phyloP scores from a whole-genome alignment of 53 echinoderm and acorn worm genomes.

The Hippasteria phrygiana region DNA sequence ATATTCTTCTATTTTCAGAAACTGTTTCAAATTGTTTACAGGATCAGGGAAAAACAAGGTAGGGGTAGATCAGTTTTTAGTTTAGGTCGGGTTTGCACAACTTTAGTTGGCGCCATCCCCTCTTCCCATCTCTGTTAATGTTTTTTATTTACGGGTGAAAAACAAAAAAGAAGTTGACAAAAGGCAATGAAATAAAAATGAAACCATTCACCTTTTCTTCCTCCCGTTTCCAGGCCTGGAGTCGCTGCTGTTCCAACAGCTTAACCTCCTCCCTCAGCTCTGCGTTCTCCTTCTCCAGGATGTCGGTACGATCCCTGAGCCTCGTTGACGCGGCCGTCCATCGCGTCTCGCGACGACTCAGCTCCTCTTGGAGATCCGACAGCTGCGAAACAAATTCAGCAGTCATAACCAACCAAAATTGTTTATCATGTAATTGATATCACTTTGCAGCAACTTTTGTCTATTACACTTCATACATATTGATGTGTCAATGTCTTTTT shows the following conservation, averaged over 20 bases:
- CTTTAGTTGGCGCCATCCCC: too few relatives aligned
- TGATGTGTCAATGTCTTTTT: too few relatives aligned
- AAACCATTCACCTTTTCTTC: conserved; percentile 49
- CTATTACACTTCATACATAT: too few relatives aligned
- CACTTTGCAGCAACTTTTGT: too few relatives aligned
- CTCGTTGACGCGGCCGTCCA: conserved; percentile 84
- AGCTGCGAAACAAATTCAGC: conserved; percentile 55
- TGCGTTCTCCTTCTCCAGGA: conserved; percentile 79
- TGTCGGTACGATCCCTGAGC: conserved; percentile 75
- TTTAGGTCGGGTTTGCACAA: too few relatives aligned
- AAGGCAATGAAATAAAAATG: neutral
- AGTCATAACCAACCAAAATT: too few relatives aligned
- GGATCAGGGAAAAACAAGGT: too few relatives aligned
- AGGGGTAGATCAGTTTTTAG: too few relatives aligned
- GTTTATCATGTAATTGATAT: too few relatives aligned
- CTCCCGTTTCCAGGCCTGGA: conserved; percentile 76
- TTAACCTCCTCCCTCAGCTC: conserved; percentile 82
- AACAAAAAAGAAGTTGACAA: neutral
- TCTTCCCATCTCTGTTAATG: neutral
- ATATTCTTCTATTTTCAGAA: too few relatives aligned
- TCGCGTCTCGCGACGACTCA: conserved; percentile 84
- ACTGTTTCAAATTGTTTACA: too few relatives aligned
- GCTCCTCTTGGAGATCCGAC: conserved; percentile 86
- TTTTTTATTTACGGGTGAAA: neutral
- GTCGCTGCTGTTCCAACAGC: conserved; percentile 66